phyloP scores from a whole-genome alignment of 2,888 invertebrate genomes.

The Epiperipatus broadwayi region DNA sequence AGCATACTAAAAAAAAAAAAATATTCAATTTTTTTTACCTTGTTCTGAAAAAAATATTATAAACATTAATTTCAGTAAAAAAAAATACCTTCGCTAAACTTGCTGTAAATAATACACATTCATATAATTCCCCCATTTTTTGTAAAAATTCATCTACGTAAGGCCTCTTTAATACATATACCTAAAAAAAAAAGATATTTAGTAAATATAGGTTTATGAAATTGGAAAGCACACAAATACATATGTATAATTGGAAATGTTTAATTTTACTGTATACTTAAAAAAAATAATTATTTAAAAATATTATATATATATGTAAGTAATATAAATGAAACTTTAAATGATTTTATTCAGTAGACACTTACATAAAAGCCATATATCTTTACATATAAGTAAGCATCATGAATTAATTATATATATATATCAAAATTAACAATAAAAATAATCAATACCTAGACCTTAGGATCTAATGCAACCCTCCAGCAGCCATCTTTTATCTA shows the following conservation, averaged over 20 bases:
- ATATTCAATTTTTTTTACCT: neutral
- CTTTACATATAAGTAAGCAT: too few species aligned
- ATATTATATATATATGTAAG: too few species aligned
- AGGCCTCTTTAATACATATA: slow-evolving; percentile 93
- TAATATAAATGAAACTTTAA: too few species aligned
- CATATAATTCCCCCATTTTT: slow-evolving; percentile 92
- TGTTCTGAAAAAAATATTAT: slow-evolving; percentile 1
- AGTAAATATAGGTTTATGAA: slow-evolving; percentile 30
- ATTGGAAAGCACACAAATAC: neutral
- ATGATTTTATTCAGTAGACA: too few species aligned
- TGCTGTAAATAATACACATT: slow-evolving; percentile 97
- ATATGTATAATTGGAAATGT: neutral
- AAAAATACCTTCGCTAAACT: slow-evolving; percentile 76
- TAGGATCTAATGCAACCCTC: too few species aligned
- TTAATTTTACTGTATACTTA: too few species aligned
- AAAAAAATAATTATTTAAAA: too few species aligned
- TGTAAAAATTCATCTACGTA: slow-evolving; percentile 97
- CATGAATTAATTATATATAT: too few species aligned
- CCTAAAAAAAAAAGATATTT: slow-evolving; percentile 22
- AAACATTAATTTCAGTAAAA: neutral
- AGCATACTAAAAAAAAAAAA: slow-evolving; percentile 50
- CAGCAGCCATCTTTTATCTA: too few species aligned
- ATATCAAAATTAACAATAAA: too few species aligned
- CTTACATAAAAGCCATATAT: too few species aligned
- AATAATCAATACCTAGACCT: too few species aligned